Evolutionary conservation across 2,797 vertebrate genomes (phyloP), one percentile per base, ranked within the genome.

Genomic region (Phylloscopus collybita): DNA sequence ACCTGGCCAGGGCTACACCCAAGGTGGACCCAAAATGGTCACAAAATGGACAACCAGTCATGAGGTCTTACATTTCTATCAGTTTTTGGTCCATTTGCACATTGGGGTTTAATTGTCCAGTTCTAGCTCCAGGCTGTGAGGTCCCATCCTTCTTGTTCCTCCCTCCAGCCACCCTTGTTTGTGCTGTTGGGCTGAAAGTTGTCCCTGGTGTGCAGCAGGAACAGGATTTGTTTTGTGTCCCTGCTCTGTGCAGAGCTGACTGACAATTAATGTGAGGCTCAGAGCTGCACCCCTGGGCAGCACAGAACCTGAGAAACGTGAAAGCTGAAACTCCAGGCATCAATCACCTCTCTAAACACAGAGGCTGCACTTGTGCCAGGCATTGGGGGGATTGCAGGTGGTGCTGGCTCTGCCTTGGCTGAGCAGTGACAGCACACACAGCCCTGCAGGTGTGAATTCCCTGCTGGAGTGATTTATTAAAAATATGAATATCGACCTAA

Each of bases 1-100:
- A 19, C 53, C 30, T n/a, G 30, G 1, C 54, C 32, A n/a, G 54
- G 54, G 8, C 20, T 56, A n/a, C 32, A 56, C 20, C 20, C 32
- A 22, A n/a, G 54, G 13, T 22, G 32, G 20, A 56, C 20, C 4
- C 4, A 56, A 15, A 56, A 56, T n/a, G 54, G 20, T 14, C 54
- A 56, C 19, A n/a, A 56, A 56, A 56, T 22, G 32, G 20, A 6
- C 8, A 6, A 15, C 1, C 1, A 1, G 20, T 15, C 54, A 56
- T 3, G 1, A n/a, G 9, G 20, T n/a, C 20, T n/a, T 4, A n/a
- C 54, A n/a, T 2, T 56, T 56, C n/a, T 21, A n/a, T 56, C 22
- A 30, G 13, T n/a, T 56, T 56, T 56, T 20, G 20, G 32, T 56
- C 32, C 13, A 22, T n/a, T 56, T 56, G 8, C 13, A n/a, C 2